Base-by-base conservation (phyloP, 2,113 vertebrate genomes). In the Lota lota region DNA sequence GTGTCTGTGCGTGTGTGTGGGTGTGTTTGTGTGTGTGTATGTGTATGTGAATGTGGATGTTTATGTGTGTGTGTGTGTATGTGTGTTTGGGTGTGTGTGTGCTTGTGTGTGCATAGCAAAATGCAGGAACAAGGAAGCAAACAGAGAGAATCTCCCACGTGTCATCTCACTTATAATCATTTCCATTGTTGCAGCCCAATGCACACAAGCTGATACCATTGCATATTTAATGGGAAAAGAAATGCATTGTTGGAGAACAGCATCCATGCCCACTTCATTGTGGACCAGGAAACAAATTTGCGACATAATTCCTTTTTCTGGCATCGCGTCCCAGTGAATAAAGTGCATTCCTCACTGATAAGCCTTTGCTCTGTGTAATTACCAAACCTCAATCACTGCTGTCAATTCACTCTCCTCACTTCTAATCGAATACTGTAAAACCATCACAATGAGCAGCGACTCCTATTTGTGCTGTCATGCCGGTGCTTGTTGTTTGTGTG, bases 141-240 rank as follows among this genome's bases (percentile, higher is more conserved):
- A 11, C 36, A 40, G 3, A 7, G 36, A 5, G 36, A 61, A 70
- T 60, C 47, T 61, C 58, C 58, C 24, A 4, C 24, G 24, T 24
- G 75, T 76, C 72, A 22, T 17, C 36, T 78, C 68, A 80, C 73
- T 80, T 64, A 66, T 79, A 78, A 85, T 85, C 66, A 68, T 66
- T 70, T 76, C 74, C 76, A 54, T 66, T 79, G 73, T 77, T 78
- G 66, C 68, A 77, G 64, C 28, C 1, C 36, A 85, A 70, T 28
- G 50, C 79, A 62, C 70, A 73, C 73, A 56, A 60, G 76, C 67
- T 66, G 69, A 79, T 75, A 76, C 70, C 70, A 77, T 70, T 50
- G 72, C 79, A 77, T 85, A 76, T 82, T 76, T 76, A 68, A 78
- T 22, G 61, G 70, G 61, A 72, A 78, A 76, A 68, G 69, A 74